phyloP scores from a whole-genome alignment of 2,113 vertebrate species.

The Cynopterus brachyotis region DNA sequence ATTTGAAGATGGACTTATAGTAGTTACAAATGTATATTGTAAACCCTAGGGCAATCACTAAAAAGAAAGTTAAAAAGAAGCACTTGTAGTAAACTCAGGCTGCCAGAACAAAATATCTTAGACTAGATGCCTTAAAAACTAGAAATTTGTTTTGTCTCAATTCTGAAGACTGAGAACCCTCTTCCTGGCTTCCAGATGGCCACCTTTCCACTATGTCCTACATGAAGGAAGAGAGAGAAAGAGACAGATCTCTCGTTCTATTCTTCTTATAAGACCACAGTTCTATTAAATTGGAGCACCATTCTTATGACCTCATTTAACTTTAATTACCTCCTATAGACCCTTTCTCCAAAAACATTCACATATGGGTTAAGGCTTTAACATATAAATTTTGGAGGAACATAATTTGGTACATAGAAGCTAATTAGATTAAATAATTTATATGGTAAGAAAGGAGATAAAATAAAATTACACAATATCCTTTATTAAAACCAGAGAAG shows the following conservation, averaged over 20 bases:
- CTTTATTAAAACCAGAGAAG: not conserved
- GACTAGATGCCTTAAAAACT: not conserved
- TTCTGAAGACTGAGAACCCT: not conserved
- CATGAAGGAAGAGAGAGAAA: not conserved
- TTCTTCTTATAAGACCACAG: not conserved
- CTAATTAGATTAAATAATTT: not conserved
- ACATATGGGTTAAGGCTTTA: not conserved
- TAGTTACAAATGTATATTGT: not conserved
- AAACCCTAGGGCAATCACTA: not conserved
- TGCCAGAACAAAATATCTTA: not conserved
- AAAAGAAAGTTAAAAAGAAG: not conserved
- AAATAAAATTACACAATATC: not conserved
- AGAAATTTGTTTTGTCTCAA: no score
- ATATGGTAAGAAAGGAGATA: not conserved
- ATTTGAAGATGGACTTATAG: not conserved
- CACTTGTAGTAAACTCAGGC: not conserved
- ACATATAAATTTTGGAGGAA: not conserved
- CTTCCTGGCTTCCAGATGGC: not conserved
- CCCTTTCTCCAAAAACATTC: not conserved
- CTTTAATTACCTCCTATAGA: not conserved
- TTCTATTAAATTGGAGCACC: not conserved
- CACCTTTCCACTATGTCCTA: not conserved
- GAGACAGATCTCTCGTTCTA: not conserved
- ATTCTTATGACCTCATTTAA: not conserved
- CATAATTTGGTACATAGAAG: not conserved